phyloP scores from a whole-genome alignment of 92 coral and sea anemone species.

The Virgularia gustaviana region DNA sequence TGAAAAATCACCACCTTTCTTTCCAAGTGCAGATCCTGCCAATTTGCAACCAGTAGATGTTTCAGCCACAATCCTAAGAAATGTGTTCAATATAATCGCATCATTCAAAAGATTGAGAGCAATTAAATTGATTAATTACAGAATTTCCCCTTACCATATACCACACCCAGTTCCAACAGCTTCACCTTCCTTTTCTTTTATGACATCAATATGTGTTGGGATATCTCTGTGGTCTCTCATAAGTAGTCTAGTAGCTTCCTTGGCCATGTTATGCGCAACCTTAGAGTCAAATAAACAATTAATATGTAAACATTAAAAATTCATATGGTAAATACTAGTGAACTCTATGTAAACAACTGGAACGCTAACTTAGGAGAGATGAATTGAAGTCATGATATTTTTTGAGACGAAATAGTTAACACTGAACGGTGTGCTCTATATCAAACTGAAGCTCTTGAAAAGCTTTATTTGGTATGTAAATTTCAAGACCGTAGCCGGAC shows the following conservation, averaged over 20 bases:
- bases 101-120: background rate
- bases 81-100: background rate
- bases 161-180: constrained; percentile 87
- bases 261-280: constrained; percentile 90
- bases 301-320: background rate
- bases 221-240: constrained; percentile 58
- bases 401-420: too few species aligned
- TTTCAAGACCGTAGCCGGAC: too few species aligned
- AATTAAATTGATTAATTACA: background rate
- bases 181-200: constrained; percentile 62
- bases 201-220: constrained; percentile 67
- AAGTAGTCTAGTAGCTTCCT: constrained; percentile 71
- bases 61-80: constrained; percentile 73
- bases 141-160: constrained; percentile 36
- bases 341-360: too few species aligned
- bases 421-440: too few species aligned
- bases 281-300: constrained; percentile 16
- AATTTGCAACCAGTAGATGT: constrained; percentile 79
- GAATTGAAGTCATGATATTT: too few species aligned
- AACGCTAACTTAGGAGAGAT: too few species aligned
- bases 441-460: too few species aligned
- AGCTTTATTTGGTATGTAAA: too few species aligned
- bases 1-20: constrained; percentile 69
- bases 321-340: too few species aligned
- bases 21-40: constrained; percentile 88